Percentiles rank a stretch among this genome's conserved stretches.
Conservation (phyloP, 2,113 vertebrate species). For the Orcinus orca region DNA sequence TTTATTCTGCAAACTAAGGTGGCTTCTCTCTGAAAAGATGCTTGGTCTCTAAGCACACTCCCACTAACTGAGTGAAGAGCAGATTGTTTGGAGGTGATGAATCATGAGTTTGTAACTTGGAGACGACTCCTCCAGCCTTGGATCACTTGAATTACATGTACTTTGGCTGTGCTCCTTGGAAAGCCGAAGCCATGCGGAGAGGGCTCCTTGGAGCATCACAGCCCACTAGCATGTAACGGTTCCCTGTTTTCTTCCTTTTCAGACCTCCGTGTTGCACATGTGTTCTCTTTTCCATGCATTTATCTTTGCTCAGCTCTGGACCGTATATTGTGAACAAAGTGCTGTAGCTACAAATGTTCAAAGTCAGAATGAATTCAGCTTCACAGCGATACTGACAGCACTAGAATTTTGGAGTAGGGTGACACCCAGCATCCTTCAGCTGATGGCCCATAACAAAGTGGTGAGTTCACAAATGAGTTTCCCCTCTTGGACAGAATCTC, state of each 20-base stretch:
- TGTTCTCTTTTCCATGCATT: conserved; percentile 99
- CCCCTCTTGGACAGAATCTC: neutral
- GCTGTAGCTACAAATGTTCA: conserved; percentile 90
- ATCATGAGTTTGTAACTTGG: neutral
- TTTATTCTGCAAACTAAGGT: neutral
- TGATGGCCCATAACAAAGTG: conserved; percentile 99
- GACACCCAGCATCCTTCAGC: conserved; percentile 97
- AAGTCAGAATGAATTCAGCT: conserved; percentile 96
- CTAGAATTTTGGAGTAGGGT: conserved; percentile 99
- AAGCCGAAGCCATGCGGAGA: accelerated
- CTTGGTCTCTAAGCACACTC: neutral
- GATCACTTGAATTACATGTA: accelerated
- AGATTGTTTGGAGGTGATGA: neutral
- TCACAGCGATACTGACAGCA: conserved; percentile 95
- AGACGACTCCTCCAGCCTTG: neutral
- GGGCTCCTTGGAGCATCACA: neutral
- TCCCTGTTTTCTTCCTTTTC: conserved; percentile 64
- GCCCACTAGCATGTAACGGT: neutral
- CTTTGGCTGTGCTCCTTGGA: neutral
- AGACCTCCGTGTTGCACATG: conserved; percentile 99
- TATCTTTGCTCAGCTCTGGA: conserved; percentile 99
- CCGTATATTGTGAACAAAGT: conserved; percentile 98
- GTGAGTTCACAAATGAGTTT: conserved; percentile 81
- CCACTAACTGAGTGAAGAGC: neutral
- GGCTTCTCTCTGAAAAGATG: neutral